Percentiles rank a stretch among this genome's conserved stretches.
phyloP scores from a whole-genome alignment of 2,888 invertebrate genomes.

The Coelogynopora nodosa region DNA sequence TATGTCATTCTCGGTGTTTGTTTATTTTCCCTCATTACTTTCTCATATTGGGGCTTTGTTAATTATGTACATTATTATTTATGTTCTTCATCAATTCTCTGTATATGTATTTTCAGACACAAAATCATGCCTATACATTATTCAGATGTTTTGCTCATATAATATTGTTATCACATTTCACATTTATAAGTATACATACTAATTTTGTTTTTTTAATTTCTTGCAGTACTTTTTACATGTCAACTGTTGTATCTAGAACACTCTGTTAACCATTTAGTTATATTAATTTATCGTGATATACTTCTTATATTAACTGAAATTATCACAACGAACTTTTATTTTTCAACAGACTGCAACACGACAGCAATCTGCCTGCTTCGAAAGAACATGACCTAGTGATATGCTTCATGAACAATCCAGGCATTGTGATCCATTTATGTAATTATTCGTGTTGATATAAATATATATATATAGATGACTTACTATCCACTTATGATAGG shows the following conservation, averaged over 20 bases:
- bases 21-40: background rate
- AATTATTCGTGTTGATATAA: background rate
- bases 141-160: slow-evolving; percentile 22
- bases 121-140: background rate
- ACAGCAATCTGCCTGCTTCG: too few species aligned
- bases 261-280: background rate
- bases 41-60: background rate
- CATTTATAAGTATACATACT: background rate
- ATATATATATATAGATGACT: background rate
- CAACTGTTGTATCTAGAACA: background rate
- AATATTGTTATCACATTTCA: background rate
- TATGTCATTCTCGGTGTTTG: slow-evolving; percentile 15
- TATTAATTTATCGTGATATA: background rate
- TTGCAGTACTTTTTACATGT: background rate
- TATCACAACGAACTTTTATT: too few species aligned
- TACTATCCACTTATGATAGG: background rate
- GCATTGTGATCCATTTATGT: background rate
- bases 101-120: background rate
- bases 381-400: background rate
- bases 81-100: slow-evolving; percentile 45
- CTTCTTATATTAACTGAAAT: background rate
- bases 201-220: background rate
- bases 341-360: too few species aligned
- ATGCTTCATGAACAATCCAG: background rate
- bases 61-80: slow-evolving; percentile 22